Conservation (phyloP, 2,888 invertebrate species). For the Melikaiella ostensackeni region DNA sequence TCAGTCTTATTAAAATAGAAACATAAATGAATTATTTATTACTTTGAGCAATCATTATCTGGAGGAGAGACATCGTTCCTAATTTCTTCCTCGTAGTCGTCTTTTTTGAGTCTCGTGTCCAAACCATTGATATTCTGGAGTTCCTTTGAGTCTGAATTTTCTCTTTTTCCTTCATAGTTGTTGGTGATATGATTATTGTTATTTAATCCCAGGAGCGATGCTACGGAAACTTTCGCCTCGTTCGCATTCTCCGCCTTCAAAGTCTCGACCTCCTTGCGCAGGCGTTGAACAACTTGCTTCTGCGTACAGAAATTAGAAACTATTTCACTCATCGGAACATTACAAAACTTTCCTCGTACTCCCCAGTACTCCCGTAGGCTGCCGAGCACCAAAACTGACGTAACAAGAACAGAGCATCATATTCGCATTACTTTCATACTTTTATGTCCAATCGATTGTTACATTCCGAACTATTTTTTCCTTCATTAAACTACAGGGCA, state of each 20-base stretch:
- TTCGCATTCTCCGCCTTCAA: slow-evolving; percentile 76
- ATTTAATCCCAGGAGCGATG: slow-evolving; percentile 67
- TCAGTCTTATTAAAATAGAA: background rate
- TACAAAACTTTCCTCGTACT: slow-evolving; percentile 42
- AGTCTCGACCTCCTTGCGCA: slow-evolving; percentile 80
- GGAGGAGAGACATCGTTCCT: slow-evolving; percentile 63
- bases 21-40: slow-evolving; percentile 18
- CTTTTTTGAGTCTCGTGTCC: slow-evolving; percentile 62
- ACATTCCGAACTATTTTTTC: background rate
- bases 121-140: slow-evolving; percentile 57
- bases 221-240: slow-evolving; percentile 69
- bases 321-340: slow-evolving; percentile 51
- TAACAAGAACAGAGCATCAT: slow-evolving; percentile 34
- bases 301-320: slow-evolving; percentile 67
- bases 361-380: slow-evolving; percentile 6
- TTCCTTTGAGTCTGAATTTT: slow-evolving; percentile 52
- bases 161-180: slow-evolving; percentile 61
- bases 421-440: background rate
- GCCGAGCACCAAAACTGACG: slow-evolving; percentile 12
- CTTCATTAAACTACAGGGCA: background rate
- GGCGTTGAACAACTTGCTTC: slow-evolving; percentile 80
- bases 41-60: slow-evolving; percentile 61
- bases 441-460: background rate
- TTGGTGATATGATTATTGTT: slow-evolving; percentile 70
- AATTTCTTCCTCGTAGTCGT: slow-evolving; percentile 68